Base-by-base conservation (phyloP, 2,888 invertebrate species). In the Acleris literana region DNA sequence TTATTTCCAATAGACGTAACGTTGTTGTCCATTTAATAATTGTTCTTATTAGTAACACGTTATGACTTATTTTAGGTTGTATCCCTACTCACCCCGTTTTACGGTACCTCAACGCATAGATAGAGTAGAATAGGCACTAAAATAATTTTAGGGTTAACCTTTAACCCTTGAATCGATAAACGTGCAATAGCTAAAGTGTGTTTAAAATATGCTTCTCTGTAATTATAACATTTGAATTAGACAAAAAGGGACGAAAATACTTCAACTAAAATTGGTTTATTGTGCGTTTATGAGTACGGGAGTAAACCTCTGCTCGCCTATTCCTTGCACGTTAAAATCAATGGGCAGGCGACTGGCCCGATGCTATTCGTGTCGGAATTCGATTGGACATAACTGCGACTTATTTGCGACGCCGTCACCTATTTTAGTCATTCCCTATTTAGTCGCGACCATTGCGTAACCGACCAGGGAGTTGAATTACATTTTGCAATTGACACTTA, bases 301-400 rank as follows among this genome's bases (percentile, higher is more conserved):
- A 5, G 13, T n/a, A 39, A 9, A 7, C n/a, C n/a, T 5, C n/a
- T 17, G 52, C 29, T 25, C n/a, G 25, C 7, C 63, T 16, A n/a
- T 25, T 39, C 33, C 55, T 43, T 39, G 44, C 22, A 22, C 29
- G 25, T 33, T 39, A 17, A 61, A 52, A 56, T 66, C 62, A 66
- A 57, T 66, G 51, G 57, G 52, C 61, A 25, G 54, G 51, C 52
- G 39, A 62, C 61, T 53, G 53, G 29, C 57, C 52, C 53, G 39
- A 55, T 22, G 63, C 70, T 73, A 73, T 73, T 72, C 65, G 59
- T 61, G 72, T 68, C 67, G 58, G 66, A 68, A 66, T 68, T 61
- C 69, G 68, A 70, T 69, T 68, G 71, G 70, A 66, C 66, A 64
- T 68, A 68, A 69, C 70, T 68, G 69, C 70, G 68, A 70, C 69